Conservation (phyloP, 2,888 invertebrate genomes). For the Aporophyla nigra region DNA sequence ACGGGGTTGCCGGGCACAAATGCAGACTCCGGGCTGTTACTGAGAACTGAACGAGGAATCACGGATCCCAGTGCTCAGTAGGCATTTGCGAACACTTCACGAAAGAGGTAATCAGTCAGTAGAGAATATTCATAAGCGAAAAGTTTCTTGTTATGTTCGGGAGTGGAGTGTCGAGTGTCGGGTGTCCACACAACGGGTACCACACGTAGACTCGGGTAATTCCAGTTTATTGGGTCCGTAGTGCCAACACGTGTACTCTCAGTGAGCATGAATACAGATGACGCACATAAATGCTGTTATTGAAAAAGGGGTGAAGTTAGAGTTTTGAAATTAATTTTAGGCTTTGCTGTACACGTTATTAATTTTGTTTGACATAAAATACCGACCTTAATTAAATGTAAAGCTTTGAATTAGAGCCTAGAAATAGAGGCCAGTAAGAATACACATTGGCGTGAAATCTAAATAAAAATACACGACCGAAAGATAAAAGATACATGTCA, state of each 20-base stretch:
- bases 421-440: background rate
- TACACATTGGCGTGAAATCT: background rate
- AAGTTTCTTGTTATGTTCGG: slow-evolving; percentile 61
- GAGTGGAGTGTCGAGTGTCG: slow-evolving; percentile 57
- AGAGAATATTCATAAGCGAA: slow-evolving; percentile 70
- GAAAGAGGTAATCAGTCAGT: background rate
- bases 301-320: slow-evolving; percentile 61
- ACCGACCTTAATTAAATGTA: background rate
- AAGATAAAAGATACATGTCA: background rate
- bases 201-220: slow-evolving; percentile 74
- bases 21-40: background rate
- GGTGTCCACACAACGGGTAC: slow-evolving; percentile 64
- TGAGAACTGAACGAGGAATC: background rate
- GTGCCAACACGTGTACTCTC: slow-evolving; percentile 76
- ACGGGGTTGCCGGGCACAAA: background rate
- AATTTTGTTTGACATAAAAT: slow-evolving; percentile 21
- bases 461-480: background rate
- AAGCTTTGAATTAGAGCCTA: background rate
- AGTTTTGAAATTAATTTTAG: slow-evolving; percentile 40
- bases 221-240: slow-evolving; percentile 78
- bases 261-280: slow-evolving; percentile 77
- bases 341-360: slow-evolving; percentile 24
- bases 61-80: too few relatives aligned
- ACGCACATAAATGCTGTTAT: slow-evolving; percentile 67
- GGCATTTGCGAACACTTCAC: background rate